Base-by-base conservation (phyloP, 2,888 invertebrate genomes). In the Girardia tigrina region DNA sequence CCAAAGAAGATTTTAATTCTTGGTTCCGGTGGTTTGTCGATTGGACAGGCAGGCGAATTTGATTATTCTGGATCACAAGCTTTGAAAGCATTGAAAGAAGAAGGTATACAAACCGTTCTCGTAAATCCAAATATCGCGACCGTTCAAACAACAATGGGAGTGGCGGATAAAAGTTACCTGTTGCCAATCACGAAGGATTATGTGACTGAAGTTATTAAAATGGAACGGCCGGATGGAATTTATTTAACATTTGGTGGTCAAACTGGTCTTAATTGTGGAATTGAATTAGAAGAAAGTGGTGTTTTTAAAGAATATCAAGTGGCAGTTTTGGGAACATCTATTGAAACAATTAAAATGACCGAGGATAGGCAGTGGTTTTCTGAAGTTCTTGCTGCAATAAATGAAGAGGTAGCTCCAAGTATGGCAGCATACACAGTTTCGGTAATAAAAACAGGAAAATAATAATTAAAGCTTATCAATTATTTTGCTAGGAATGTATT, bases 121-220 rank as follows among this genome's bases (percentile, higher is more conserved):
- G 95, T 99, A 76, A 99, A 99, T 85, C 97, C 98, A 0, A 99
- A 99, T 82, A 95, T 99, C 79, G 98, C 98, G 0, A 99, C 98
- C 0, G 98, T 99, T 0, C 98, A 99, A 86, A 99, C 98, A 0
- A 94, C 95, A 0, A 94, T 94, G 85, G 97, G 95, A 0, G 87
- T 99, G 83, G 95, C 97, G 0, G 97, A 98, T 83, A 95, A 94
- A 86, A 70, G 42, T 4, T 98, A 98, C 84, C 97, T 98, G 83
- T 85, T 98, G 56, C 98, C 98, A 0, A 88, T 99, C 26, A 92
- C 91, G 0, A 89, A 91, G 0, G 90, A 92, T 81, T 98, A 95
- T 84, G 97, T 99, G 26, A 74, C 72, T 6, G 73, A 88, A 87
- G 95, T 98, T 0, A 98, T 98, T 76, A 89, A 90, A 84, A 90